A percentile compares a stretch with the other conserved stretches of the same genome.
These are phyloP conservation scores for Cantharis nigra DNA, from an alignment of 2,888 invertebrate species.

Conservation along the genomic window DNA sequence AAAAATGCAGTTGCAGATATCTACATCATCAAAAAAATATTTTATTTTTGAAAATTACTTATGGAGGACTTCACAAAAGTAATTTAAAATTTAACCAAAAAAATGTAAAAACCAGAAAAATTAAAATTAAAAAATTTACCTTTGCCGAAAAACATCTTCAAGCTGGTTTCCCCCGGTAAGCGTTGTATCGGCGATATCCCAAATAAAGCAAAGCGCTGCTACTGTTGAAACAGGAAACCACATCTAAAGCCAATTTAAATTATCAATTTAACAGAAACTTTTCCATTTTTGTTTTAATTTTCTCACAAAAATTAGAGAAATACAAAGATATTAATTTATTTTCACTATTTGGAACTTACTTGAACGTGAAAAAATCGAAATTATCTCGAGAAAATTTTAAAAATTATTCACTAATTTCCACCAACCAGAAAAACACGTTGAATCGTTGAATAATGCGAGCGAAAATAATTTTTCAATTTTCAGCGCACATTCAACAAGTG, in stretches of 20 bases:
- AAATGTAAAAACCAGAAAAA: too few relatives aligned
- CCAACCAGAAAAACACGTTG: neutral
- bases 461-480: conserved; percentile 1
- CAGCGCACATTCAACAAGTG: neutral
- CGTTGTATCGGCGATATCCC: conserved; percentile 44
- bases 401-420: neutral
- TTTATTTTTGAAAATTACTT: too few relatives aligned
- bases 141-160: conserved; percentile 56
- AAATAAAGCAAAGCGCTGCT: conserved; percentile 49
- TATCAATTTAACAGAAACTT: neutral
- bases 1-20: too few relatives aligned
- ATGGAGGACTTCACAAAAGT: too few relatives aligned
- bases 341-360: neutral
- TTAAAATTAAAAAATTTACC: conserved; percentile 44
- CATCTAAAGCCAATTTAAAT: conserved; percentile 33
- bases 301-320: neutral
- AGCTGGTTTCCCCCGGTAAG: conserved; percentile 53
- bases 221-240: conserved; percentile 48
- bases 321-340: neutral
- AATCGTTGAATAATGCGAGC: neutral
- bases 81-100: too few relatives aligned
- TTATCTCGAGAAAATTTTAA: conserved; percentile 3
- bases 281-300: neutral
- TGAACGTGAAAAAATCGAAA: neutral
- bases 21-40: too few relatives aligned